These are phyloP conservation scores for Odontothrips loti DNA, from an alignment of 2,888 invertebrate species.

Conservation along the genomic window DNA sequence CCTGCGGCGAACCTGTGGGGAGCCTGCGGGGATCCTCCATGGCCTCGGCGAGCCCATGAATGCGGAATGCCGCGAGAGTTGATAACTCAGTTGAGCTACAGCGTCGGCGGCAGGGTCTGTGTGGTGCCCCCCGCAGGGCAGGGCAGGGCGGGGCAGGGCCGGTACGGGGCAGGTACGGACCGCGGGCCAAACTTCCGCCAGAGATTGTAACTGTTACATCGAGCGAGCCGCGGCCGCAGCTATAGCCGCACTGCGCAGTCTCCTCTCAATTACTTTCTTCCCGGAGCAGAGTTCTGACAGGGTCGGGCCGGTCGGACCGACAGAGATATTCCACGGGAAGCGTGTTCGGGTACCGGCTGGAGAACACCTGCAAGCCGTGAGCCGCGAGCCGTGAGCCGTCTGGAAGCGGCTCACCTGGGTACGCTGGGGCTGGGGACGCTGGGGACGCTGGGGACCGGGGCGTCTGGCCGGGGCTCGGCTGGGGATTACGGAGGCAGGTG, in stretches of 20 bases:
- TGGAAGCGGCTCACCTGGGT: too few species aligned
- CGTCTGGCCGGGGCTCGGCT: too few species aligned
- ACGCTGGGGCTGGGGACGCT: too few species aligned
- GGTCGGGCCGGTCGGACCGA: too few species aligned
- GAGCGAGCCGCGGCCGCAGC: not conserved
- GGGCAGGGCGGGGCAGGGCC: not conserved
- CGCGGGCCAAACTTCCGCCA: not conserved
- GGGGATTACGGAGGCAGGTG: not conserved
- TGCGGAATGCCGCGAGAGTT: slow-evolving; percentile 17
- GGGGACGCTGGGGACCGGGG: too few species aligned
- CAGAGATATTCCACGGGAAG: too few species aligned
- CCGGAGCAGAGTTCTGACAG: too few species aligned
- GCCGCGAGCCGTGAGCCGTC: not conserved
- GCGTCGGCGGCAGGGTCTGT: not conserved
- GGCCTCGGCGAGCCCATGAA: not conserved
- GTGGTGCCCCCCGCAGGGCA: not conserved
- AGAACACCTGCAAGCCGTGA: not conserved
- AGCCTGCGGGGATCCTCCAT: too few species aligned
- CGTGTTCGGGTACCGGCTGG: not conserved
- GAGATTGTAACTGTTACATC: too few species aligned
- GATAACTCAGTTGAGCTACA: not conserved
- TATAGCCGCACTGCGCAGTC: not conserved
- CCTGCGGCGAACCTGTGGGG: too few species aligned
- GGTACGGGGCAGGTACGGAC: not conserved
- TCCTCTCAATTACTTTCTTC: not conserved